Base-by-base conservation (phyloP, 2,113 vertebrate species). In the Otis tarda region DNA sequence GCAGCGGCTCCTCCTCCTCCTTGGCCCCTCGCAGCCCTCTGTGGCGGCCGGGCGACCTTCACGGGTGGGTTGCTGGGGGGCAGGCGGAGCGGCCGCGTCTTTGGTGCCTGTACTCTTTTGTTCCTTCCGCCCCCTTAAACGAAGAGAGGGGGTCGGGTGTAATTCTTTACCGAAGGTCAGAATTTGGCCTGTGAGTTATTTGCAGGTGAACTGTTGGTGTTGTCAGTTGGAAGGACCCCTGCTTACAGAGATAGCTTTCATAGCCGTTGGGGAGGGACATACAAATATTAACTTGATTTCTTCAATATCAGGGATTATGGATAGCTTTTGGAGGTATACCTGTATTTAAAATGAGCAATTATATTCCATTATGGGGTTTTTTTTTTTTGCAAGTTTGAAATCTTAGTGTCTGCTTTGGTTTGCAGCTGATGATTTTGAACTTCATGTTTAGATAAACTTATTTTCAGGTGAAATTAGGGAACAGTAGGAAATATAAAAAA, bases 41-140 rank as follows among this genome's bases (percentile, higher is more conserved):
- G 15, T 33, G 80, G 87, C 56, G 23, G 35, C 47, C n/a, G 39
- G 31, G 53, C 91, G 94, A 96, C 97, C 95, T 97, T 95, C 91
- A 77, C 61, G 23, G 86, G 24, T 64, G 31, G 70, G 56, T 39
- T 31, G 43, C 16, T 37, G 63, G 64, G 71, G 25, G 65, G 79
- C 60, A 21, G 84, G 73, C 65, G n/a, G 67, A 68, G 69, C 56
- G 71, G 14, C 67, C 23, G 49, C 0, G 27, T 3, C 39, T 43
- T 4, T 6, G 50, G 27, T 43, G 53, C 28, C 33, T 3, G 12
- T 4, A 35, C 49, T 47, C 73, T 28, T 70, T 80, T 73, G 87
- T 78, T 63, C 76, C 35, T 75, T 67, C 52, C 43, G 8, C 31
- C 59, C 60, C 52, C 25, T 55, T 3, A 23, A 69, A 78, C 75